These are phyloP conservation scores for Pseudochirops cupreus DNA, from an alignment of 2,797 vertebrate species.

Conservation along the genomic window DNA sequence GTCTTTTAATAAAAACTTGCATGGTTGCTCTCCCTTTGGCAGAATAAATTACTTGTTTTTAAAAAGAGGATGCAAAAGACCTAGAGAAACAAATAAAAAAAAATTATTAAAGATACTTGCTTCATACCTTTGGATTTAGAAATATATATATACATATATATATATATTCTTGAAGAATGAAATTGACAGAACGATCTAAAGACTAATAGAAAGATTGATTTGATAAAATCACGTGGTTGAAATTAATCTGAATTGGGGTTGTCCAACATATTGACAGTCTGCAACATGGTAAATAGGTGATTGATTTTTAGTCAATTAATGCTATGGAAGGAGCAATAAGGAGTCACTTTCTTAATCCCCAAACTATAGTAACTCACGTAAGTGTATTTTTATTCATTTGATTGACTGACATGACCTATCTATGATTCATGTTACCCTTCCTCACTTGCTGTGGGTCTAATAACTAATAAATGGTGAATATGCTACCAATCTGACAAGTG, in stretches of 20 bases:
- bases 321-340: neutral
- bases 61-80: slow-evolving; percentile 35
- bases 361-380: neutral
- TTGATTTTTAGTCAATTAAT: neutral
- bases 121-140: neutral
- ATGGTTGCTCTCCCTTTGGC: slow-evolving; percentile 29
- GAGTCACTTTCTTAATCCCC: neutral
- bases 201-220: neutral
- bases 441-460: neutral
- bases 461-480: neutral
- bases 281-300: neutral
- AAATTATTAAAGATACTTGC: neutral
- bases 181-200: slow-evolving; percentile 4
- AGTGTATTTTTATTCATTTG: neutral
- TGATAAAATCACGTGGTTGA: neutral
- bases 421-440: neutral
- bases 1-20: slow-evolving; percentile 50
- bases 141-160: neutral
- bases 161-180: neutral
- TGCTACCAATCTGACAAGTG: neutral
- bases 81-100: slow-evolving; percentile 23
- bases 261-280: neutral
- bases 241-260: neutral
- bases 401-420: neutral
- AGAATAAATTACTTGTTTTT: slow-evolving; percentile 32